Evolutionary conservation across 2,797 vertebrate genomes (phyloP), one percentile per base, ranked within the genome.

Genomic region (Poliocrania exsul): DNA sequence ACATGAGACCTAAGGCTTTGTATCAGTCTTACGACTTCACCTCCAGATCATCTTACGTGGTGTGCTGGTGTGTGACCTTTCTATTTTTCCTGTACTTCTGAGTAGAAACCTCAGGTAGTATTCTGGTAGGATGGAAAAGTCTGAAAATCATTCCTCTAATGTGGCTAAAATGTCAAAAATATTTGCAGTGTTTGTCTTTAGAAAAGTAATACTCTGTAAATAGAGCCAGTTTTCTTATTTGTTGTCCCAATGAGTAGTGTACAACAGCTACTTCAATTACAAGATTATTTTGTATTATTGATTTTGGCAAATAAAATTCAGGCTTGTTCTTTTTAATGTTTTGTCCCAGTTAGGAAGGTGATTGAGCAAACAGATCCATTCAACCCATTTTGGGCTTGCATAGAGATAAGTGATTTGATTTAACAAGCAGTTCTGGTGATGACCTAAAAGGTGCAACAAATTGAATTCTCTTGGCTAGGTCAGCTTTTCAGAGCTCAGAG

Each of bases 401-500:
- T 5, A 42, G 62, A 60, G 26, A 49, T 64, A 70, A 54, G 49
- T 66, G 67, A 40, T 79, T 79, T 85, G 66, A 21, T 53, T 77
- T 38, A 38, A 24, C 50, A 88, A 71, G 58, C 13, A 40, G 60
- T 84, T 95, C 35, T 70, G 26, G 26, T 73, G 60, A 17, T 64
- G 33, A 70, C 46, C 60, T 66, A 8, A 29, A 92, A 84, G 49
- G 38, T 86, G 62, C 53, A 81, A 47, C 13, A 21, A 66, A 50
- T 47, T 57, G 28, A 72, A 79, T 69, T 75, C 20, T n/a, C 16
- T 77, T 15, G 10, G 9, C 13, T 67, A n/a, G 57, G 35, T 84
- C 66, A 84, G 42, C 42, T 92, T 82, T 77, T 75, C 60, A 66
- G 86, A 78, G 67, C n/a, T 60, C 46, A 20, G 64, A 82, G 56